These are phyloP conservation scores for Druon quercuslanigerum DNA, from an alignment of 1,140 invertebrate genomes.

Conservation along the genomic window DNA sequence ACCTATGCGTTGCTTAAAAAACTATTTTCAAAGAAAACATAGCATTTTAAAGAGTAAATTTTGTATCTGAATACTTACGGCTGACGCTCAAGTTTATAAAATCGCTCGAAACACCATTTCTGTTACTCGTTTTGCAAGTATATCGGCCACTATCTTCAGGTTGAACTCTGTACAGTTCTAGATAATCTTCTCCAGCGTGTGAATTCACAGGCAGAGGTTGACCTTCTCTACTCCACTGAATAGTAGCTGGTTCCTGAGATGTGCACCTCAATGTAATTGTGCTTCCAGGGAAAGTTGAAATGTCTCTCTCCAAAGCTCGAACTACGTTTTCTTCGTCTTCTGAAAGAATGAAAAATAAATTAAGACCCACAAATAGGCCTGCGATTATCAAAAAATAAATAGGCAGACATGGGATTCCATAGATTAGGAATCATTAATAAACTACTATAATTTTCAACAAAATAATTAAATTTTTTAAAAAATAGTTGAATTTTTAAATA, in stretches of 20 bases:
- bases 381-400: too few species aligned
- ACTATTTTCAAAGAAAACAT: slow-evolving; percentile 13
- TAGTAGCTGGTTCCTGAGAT: slow-evolving; percentile 67
- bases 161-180: slow-evolving; percentile 73
- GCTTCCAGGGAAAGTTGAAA: slow-evolving; percentile 76
- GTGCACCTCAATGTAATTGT: slow-evolving; percentile 79
- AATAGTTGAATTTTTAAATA: too few species aligned
- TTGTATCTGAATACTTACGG: slow-evolving; percentile 79
- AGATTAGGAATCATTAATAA: too few species aligned
- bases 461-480: too few species aligned
- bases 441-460: too few species aligned
- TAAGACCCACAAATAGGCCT: too few species aligned
- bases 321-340: slow-evolving; percentile 65
- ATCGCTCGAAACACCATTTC: slow-evolving; percentile 75
- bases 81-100: slow-evolving; percentile 82
- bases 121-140: slow-evolving; percentile 79
- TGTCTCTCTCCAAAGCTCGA: slow-evolving; percentile 66
- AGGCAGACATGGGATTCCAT: too few species aligned
- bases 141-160: slow-evolving; percentile 83
- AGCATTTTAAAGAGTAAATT: slow-evolving; percentile 7
- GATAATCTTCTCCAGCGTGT: slow-evolving; percentile 60
- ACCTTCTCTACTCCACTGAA: slow-evolving; percentile 77
- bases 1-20: slow-evolving; percentile 6
- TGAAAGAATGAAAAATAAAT: slow-evolving; percentile 40
- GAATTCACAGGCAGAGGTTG: slow-evolving; percentile 70